These are phyloP conservation scores for Bilobella aurantiaca DNA, from an alignment of 1,140 invertebrate genomes.

Conservation along the genomic window DNA sequence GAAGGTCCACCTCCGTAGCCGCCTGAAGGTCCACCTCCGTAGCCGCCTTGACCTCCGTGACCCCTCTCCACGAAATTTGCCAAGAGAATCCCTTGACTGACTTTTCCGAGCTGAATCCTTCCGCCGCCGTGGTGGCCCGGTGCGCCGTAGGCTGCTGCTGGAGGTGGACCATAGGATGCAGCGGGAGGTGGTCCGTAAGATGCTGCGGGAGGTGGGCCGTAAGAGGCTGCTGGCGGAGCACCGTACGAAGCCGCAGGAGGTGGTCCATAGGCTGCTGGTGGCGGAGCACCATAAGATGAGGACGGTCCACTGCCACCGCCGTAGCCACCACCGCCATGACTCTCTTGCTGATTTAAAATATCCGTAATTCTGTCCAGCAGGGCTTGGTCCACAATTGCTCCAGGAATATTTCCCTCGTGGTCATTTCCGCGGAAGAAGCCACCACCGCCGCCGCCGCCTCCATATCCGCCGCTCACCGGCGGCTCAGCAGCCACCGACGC, in stretches of 20 bases:
- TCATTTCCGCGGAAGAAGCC: neutral
- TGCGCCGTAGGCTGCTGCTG: no score
- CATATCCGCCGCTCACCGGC: neutral
- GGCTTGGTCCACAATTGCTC: constrained; percentile 21
- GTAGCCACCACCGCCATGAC: constrained; percentile 4
- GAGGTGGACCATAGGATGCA: no score
- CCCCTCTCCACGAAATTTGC: constrained; percentile 18
- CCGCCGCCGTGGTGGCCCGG: constrained; percentile 2
- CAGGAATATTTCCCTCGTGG: constrained; percentile 14
- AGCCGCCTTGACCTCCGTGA: neutral
- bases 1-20: neutral
- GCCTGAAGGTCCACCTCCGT: constrained; percentile 6
- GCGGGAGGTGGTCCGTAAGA: no score
- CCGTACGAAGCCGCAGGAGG: neutral
- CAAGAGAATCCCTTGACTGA: constrained; percentile 12
- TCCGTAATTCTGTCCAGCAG: constrained; percentile 22
- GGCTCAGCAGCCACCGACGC: constrained; percentile 13
- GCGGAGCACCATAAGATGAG: neutral
- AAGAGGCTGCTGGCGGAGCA: no score
- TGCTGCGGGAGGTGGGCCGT: no score
- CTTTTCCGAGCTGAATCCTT: constrained; percentile 7
- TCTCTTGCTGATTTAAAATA: constrained; percentile 20
- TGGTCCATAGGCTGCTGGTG: neutral
- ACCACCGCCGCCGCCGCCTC: constrained; percentile 15
- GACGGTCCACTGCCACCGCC: no score